Conservation (phyloP, 1,140 invertebrate species). For the Papilio helenus region DNA sequence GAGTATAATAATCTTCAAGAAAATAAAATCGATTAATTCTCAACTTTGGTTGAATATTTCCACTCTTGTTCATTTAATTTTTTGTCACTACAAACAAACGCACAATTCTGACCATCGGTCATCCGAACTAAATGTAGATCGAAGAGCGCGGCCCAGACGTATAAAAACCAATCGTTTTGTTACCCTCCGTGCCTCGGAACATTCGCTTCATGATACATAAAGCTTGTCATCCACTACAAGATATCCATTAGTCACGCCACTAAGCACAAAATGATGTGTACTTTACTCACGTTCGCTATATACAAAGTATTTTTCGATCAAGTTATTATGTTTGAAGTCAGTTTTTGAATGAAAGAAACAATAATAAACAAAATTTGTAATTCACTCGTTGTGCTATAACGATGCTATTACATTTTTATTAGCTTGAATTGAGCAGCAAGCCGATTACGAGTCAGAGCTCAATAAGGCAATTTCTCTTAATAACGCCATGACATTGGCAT, state of each 20-base stretch:
- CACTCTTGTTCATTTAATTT: background rate
- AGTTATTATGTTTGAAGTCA: too few relatives aligned
- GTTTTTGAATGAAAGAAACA: background rate
- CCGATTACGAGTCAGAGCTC: background rate
- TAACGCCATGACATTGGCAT: conserved; percentile 2
- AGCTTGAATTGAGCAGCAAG: background rate
- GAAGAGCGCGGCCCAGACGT: background rate
- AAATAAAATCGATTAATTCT: too few relatives aligned
- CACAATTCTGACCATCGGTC: background rate
- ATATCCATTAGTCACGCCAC: background rate
- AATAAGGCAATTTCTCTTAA: conserved; percentile 12
- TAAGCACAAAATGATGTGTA: too few relatives aligned
- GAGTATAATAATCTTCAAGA: too few relatives aligned
- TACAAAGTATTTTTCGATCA: too few relatives aligned
- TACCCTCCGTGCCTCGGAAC: background rate
- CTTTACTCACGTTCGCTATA: too few relatives aligned
- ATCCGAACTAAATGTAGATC: background rate
- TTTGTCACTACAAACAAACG: background rate
- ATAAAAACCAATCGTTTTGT: background rate
- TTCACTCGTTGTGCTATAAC: background rate
- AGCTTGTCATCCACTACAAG: background rate
- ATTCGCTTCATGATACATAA: background rate
- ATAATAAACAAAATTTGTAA: background rate
- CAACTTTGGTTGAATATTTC: background rate
- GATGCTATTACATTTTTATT: background rate